Evolutionary conservation across 2,888 invertebrate species (phyloP).

Genomic region (Acheta domesticus): DNA sequence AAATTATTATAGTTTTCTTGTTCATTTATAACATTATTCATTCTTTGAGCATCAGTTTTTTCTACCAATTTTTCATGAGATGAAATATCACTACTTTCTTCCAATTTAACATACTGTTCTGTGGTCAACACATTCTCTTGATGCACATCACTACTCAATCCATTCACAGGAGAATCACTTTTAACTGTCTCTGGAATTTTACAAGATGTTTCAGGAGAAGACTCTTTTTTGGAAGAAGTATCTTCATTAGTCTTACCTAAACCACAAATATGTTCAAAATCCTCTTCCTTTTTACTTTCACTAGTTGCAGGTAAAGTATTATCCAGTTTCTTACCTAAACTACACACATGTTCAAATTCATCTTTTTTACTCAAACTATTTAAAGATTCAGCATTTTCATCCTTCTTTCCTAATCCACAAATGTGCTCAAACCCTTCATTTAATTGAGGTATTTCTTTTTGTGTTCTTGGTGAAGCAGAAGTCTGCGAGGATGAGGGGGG

Average conservation of each 20-base stretch:
- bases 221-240: not conserved
- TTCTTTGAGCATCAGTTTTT: not conserved
- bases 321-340: not conserved
- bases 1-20: conserved; percentile 44
- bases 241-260: not conserved
- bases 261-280: not conserved
- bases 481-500: conserved; percentile 35
- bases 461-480: conserved; percentile 29
- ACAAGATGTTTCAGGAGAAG: not conserved
- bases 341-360: not conserved
- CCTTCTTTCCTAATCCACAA: conserved; percentile 37
- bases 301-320: not conserved
- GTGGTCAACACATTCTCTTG: not conserved
- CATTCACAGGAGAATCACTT: not conserved
- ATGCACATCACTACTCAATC: not conserved
- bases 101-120: not conserved
- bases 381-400: not conserved
- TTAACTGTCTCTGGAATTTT: not conserved
- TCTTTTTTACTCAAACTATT: not conserved
- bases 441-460: conserved; percentile 38
- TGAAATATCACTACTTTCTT: not conserved
- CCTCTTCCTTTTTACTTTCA: not conserved
- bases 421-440: conserved; percentile 42
- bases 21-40: not conserved
- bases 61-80: not conserved